Base-by-base conservation (phyloP, 2,797 vertebrate genomes). In the Taeniopygia guttata region DNA sequence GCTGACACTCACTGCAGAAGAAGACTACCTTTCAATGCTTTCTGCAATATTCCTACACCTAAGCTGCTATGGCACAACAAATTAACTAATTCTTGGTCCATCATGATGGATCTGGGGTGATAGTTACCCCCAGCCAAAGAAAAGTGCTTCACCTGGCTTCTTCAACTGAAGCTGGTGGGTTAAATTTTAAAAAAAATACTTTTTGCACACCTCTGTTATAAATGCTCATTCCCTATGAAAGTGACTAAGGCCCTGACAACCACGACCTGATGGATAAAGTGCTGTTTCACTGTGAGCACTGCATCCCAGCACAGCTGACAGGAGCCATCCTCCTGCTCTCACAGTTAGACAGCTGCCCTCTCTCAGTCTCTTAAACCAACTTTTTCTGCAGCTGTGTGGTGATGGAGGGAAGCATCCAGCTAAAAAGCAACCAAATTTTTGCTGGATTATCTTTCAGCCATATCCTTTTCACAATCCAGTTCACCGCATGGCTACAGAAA, bases 351-450 rank as follows among this genome's bases (percentile, higher is more conserved):
- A 77, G 64, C 70, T 92, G 68, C 56, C 66, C 52, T 66, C 76
- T 67, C 2, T 2, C 52, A 43, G 84, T 81, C 36, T 82, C 63
- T 93, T 63, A 85, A 74, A 83, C 56, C 60, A 84, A 59, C 55
- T 46, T 93, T 75, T 90, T 64, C 90, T 87, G 86, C 92, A 95
- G 92, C 90, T 94, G 77, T 67, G 77, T 69, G 45, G 55, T 8
- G 15, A 92, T 10, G 14, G 48, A 82, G 48, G 55, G 82, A 73
- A 93, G 40, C 51, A 54, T 54, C 38, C 84, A 90, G 83, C 48
- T 81, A 88, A 89, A 93, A 87, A 34, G 55, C 70, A 88, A 90
- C 34, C 29, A 40, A 16, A 74, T 56, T 90, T 96, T 73, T 89
- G 42, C 91, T 84, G 66, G 69, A 89, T 80, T 89, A 82, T 56